These are phyloP conservation scores for Drosophila putrida DNA, from an alignment of 2,888 invertebrate genomes.

Conservation along the genomic window DNA sequence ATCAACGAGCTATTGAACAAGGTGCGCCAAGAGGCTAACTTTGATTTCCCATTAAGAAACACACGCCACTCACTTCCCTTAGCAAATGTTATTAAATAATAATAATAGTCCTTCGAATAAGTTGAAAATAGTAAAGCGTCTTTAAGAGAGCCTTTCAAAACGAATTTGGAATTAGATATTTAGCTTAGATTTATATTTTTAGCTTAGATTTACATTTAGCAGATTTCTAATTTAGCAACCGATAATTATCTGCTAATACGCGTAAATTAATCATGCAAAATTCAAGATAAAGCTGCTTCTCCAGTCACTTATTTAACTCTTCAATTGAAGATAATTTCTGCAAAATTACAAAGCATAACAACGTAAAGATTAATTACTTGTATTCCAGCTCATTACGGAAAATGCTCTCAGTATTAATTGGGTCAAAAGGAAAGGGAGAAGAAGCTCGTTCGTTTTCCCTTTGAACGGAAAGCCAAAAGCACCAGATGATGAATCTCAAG, in stretches of 20 bases:
- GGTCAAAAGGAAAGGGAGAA: slow-evolving; percentile 1
- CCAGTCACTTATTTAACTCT: neutral
- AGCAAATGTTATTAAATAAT: neutral
- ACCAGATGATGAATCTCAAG: slow-evolving; percentile 4
- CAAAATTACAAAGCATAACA: slow-evolving; percentile 2
- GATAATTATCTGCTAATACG: neutral
- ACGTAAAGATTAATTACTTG: slow-evolving; percentile 10
- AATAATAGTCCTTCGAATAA: neutral
- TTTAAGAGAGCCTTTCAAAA: no score
- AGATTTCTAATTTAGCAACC: no score
- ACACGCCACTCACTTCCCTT: neutral
- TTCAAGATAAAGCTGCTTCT: neutral
- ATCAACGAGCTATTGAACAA: slow-evolving; percentile 27
- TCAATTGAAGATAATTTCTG: neutral
- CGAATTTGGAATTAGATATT: no score
- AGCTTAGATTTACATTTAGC: no score
- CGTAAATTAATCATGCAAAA: neutral
- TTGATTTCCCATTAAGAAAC: neutral
- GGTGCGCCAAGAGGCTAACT: neutral
- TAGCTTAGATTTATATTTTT: no score
- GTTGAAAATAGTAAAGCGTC: neutral
- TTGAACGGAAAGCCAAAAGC: neutral
- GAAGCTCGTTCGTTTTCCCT: neutral
- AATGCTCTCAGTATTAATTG: slow-evolving; percentile 2
- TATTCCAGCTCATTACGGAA: slow-evolving; percentile 1